Conservation (phyloP, 1,140 invertebrate species). For the Holcopasites calliopsidis region DNA sequence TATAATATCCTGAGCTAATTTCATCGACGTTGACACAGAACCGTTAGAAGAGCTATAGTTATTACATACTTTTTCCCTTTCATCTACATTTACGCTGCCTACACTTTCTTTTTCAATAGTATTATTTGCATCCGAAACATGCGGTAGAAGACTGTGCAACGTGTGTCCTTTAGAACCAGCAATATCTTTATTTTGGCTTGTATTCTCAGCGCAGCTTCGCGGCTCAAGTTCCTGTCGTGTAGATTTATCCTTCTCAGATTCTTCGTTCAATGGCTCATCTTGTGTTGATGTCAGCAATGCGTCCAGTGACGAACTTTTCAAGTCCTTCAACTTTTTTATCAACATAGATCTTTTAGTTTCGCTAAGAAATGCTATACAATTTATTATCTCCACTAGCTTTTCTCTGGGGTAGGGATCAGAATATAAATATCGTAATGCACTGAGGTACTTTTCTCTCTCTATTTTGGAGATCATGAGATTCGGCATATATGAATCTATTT, state of each 20-base stretch:
- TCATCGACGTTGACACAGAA: background rate
- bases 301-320: background rate
- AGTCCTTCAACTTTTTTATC: constrained; percentile 31
- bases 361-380: constrained; percentile 34
- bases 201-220: background rate
- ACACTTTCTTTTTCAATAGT: background rate
- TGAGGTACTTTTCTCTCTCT: constrained; percentile 63
- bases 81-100: background rate
- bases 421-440: constrained; percentile 61
- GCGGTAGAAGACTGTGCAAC: background rate
- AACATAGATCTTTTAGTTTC: constrained; percentile 30
- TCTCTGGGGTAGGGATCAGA: constrained; percentile 43
- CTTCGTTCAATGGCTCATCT: constrained; percentile 5
- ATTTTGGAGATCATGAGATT: constrained; percentile 66
- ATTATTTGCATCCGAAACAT: background rate
- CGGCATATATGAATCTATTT: constrained; percentile 54
- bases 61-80: background rate
- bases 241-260: constrained; percentile 38
- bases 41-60: background rate
- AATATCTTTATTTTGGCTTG: background rate
- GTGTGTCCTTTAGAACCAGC: background rate
- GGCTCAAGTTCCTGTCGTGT: background rate
- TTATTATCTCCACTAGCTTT: constrained; percentile 40
- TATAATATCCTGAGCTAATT: background rate
- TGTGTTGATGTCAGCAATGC: constrained; percentile 45